Base-by-base conservation (phyloP, 2,888 invertebrate genomes). In the Perizoma affinitatum region DNA sequence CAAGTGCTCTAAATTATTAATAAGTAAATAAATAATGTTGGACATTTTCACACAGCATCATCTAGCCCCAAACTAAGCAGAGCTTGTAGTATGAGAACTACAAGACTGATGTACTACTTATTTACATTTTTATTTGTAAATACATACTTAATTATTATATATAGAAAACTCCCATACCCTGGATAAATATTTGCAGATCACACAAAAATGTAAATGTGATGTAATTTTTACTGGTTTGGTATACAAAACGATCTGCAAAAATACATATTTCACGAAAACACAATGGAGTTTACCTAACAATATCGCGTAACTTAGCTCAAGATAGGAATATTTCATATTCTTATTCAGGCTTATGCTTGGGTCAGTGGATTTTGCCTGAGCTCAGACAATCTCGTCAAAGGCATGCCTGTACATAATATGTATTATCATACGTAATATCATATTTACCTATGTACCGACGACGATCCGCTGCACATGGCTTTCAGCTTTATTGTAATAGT, bases 381-480 rank as follows among this genome's bases (percentile, higher is more conserved):
- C 54, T 62, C 62, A 52, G 65, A 67, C 61, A 60, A 68, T 65
- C 66, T 61, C 55, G 47, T 58, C 58, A 58, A 59, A 67, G 54
- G 48, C 11, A 48, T 54, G 49, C 43, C 41, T 57, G 44, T 40
- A 38, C 55, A 58, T 54, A 35, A 53, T 22, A 22, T 22, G 22
- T 22, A 22, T 22, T 22, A 22, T 22, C 41, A 58, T 7, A 38
- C 38, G 6, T 44, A 55, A 57, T 48, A 48, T 49, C 42, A 6
- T 45, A 33, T 51, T 42, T 11, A 43, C 6, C 6, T 43, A 5
- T 43, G 5, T 9, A 5, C 10, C 11, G 43, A 22, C n/a, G 10
- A 11, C 11, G 10, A 4, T 43, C 4, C 43, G 11, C 43, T 6
- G 10, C 5, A 1, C 11, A 43, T 38, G 7, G 43, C 5, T 43